phyloP scores from a whole-genome alignment of 2,113 vertebrate genomes.

The Scomber colias region DNA sequence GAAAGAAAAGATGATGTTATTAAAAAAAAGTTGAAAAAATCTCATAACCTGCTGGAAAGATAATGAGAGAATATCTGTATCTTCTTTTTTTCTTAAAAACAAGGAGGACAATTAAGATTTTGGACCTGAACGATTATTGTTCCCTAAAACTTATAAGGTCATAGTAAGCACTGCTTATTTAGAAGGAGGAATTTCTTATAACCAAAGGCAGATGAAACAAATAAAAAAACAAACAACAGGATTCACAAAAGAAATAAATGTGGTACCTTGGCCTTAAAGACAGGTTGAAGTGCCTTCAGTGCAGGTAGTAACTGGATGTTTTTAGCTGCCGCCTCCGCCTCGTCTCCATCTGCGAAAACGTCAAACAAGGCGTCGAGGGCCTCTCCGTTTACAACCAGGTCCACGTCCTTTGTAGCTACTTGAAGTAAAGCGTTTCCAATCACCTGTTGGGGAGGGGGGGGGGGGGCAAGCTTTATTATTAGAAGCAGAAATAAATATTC shows the following conservation, averaged over 20 bases:
- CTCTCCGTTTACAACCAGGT: constrained; percentile 93
- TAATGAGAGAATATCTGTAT: neutral
- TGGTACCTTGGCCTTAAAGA: constrained; percentile 93
- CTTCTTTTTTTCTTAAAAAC: too few relatives aligned
- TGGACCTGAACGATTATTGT: too few relatives aligned
- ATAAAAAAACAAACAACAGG: neutral
- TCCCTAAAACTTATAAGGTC: too few relatives aligned
- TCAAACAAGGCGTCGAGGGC: constrained; percentile 96
- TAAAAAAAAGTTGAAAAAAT: neutral
- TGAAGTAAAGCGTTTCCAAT: constrained; percentile 93
- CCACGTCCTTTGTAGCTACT: constrained; percentile 88
- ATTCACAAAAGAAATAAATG: neutral
- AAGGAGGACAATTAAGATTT: too few relatives aligned
- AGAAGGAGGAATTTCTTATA: neutral
- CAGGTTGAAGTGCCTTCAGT: constrained; percentile 92
- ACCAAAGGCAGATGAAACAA: neutral
- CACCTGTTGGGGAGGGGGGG: constrained; percentile 81
- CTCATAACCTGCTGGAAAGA: neutral
- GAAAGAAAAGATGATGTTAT: neutral
- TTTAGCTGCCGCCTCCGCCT: constrained; percentile 90
- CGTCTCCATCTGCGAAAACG: constrained; percentile 94
- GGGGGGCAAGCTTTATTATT: neutral
- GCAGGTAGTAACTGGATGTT: constrained; percentile 88
- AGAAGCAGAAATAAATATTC: constrained; percentile 20
- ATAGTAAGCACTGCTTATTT: too few relatives aligned